Evolutionary conservation across 2,113 vertebrate species (phyloP), one percentile per base, ranked within the genome.

Genomic region (Siniperca knerii): DNA sequence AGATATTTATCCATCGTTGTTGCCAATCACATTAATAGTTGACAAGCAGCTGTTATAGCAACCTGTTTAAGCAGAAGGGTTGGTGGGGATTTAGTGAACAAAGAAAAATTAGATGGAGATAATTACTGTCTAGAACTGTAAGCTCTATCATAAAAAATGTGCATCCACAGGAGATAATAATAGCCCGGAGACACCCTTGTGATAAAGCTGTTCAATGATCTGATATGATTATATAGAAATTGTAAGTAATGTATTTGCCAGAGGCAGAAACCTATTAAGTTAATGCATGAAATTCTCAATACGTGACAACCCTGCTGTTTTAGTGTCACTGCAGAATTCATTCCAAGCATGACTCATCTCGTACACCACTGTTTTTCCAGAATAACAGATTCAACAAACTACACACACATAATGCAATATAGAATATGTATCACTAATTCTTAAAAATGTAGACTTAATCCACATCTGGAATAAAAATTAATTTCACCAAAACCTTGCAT

Each of bases 221-320:
- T 81, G 73, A 80, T 81, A 74, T 74, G 54, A 82, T 88, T 85
- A 71, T 72, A 70, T 52, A 57, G 46, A 87, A 82, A 75, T 55
- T 85, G 9, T 77, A 64, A 75, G 46, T 70, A 57, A 81, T 81
- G 83, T 40, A 29, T 81, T 72, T 77, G 52, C 80, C 70, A 50
- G 64, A 78, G 68, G 85, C 58, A 55, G 15, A 75, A 79, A 72
- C 52, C 54, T 55, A 61, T 83, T 82, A 80, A 40, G 62, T 48
- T 71, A 70, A 80, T 67, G 70, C 76, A 79, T 40, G 2, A 52
- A 68, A 80, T 70, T 68, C 55, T 35, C 16, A 54, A 65, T 71
- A 55, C 8, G 3, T 77, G 54, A 40, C 65, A 29, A 29, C 71
- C 80, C 65, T 57, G 79, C 44, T 85, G 87, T 73, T 83, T 75